Evolutionary conservation across 2,797 vertebrate genomes (phyloP), one percentile per base, ranked within the genome.

Genomic region (Gallinago stenura): DNA sequence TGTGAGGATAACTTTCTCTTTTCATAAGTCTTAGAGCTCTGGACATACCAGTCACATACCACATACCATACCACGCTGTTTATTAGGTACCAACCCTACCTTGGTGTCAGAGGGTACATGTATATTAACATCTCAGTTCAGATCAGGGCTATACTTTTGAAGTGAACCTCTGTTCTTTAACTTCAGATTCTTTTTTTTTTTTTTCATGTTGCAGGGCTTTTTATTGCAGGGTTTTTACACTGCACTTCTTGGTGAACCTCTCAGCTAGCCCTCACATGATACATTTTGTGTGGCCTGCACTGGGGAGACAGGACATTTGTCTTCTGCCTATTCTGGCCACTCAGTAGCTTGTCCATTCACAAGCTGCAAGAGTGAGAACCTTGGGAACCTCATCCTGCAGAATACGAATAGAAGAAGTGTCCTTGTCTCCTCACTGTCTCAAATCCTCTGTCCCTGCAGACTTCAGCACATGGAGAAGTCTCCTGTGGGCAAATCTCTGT

Each of bases 241-340:
- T 10, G 37, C 0, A 0, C 54, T 41, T 53, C 57, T 60, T 2
- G 0, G n/a, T 2, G 0, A 62, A 48, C 35, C 30, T 54, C 41
- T 31, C 50, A 20, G 25, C 1, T 4, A 64, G 37, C 51, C 50
- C 53, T 57, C 39, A 26, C 5, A 1, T 6, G 25, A 7, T 20
- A 30, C 26, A 9, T 30, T 37, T 31, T 16, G 33, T 3, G 0
- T 13, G 33, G 37, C 50, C 56, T 26, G 31, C 35, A 8, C 54
- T 22, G 8, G 22, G 12, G 22, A 43, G 39, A 30, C 16, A 54
- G 26, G 39, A 43, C 24, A 2, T 31, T 22, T 12, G 21, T 46
- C 25, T 73, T 35, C 57, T 37, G 45, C 17, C 28, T 3, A 4
- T 28, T 76, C 64, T 24, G 12, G 26, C 54, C 3, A 0, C 5